phyloP scores from a whole-genome alignment of 2,113 vertebrate species.

The Alexandromys fortis region DNA sequence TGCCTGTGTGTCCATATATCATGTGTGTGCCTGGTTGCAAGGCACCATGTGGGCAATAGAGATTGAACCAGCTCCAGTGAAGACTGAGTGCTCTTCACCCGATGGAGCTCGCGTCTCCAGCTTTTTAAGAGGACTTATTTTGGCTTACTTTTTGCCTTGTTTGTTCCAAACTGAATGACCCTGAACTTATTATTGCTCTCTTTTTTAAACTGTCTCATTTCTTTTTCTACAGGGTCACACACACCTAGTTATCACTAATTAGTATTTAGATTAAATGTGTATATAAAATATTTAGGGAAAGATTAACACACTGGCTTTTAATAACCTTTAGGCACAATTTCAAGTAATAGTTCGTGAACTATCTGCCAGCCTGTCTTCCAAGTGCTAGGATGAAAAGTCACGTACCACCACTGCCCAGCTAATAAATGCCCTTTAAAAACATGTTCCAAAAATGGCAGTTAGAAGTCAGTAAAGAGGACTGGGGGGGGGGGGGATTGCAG shows the following conservation, averaged over 20 bases:
- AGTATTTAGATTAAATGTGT: not conserved
- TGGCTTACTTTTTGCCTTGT: not conserved
- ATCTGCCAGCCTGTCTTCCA: not conserved
- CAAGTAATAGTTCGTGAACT: not conserved
- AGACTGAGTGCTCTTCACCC: not conserved
- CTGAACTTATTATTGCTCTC: not conserved
- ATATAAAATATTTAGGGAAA: not conserved
- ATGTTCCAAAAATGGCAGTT: not conserved
- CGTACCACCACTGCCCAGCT: not conserved
- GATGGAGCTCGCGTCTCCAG: not conserved
- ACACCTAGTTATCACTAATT: not conserved
- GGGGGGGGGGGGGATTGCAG: too few species aligned
- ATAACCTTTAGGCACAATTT: not conserved
- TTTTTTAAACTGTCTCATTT: not conserved
- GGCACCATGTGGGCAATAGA: not conserved
- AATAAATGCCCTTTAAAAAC: not conserved
- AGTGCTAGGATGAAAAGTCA: too few species aligned
- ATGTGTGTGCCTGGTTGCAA: not conserved
- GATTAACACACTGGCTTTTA: not conserved
- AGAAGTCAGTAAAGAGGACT: not conserved
- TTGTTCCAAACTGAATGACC: not conserved
- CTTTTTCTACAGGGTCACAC: not conserved
- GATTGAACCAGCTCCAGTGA: not conserved
- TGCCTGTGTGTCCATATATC: not conserved
- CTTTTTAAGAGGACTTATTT: not conserved